These are phyloP conservation scores for Drosophila flavopinicola DNA, from an alignment of 2,888 invertebrate species.

Conservation along the genomic window DNA sequence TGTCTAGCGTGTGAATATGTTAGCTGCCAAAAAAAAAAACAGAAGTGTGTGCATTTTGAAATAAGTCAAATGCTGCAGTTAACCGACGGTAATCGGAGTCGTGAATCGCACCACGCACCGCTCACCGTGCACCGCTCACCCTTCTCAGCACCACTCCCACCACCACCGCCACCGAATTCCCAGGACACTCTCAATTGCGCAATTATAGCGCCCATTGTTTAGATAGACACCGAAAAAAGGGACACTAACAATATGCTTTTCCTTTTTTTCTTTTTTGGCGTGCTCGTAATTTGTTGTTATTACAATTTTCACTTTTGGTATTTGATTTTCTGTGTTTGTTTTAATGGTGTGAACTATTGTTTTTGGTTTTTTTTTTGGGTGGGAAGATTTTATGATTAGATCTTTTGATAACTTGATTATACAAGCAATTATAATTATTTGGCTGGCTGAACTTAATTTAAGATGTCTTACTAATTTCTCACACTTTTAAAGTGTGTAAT, in stretches of 20 bases:
- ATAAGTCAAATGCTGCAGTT: constrained; percentile 64
- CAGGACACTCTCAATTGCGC: constrained; percentile 75
- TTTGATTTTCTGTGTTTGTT: constrained; percentile 22
- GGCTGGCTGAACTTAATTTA: background rate
- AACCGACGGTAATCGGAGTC: constrained; percentile 70
- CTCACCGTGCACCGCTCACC: constrained; percentile 14
- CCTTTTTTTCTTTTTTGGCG: constrained; percentile 26
- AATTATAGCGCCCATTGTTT: constrained; percentile 81
- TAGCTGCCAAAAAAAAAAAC: constrained; percentile 59
- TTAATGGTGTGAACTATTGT: constrained; percentile 30
- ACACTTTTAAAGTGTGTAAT: background rate
- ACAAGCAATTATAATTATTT: background rate
- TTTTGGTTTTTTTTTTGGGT: constrained; percentile 26
- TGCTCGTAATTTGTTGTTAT: constrained; percentile 76
- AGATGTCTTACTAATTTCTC: background rate
- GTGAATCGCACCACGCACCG: constrained; percentile 32
- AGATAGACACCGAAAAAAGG: constrained; percentile 46
- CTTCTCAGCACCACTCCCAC: constrained; percentile 21
- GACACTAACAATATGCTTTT: constrained; percentile 76
- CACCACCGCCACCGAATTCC: constrained; percentile 20
- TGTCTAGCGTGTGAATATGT: constrained; percentile 70
- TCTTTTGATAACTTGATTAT: constrained; percentile 8
- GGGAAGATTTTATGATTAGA: constrained; percentile 32
- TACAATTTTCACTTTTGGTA: constrained; percentile 69
- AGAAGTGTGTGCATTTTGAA: constrained; percentile 20